Evolutionary conservation across 1,140 invertebrate species (phyloP).

Genomic region (Drosophila yakuba): DNA sequence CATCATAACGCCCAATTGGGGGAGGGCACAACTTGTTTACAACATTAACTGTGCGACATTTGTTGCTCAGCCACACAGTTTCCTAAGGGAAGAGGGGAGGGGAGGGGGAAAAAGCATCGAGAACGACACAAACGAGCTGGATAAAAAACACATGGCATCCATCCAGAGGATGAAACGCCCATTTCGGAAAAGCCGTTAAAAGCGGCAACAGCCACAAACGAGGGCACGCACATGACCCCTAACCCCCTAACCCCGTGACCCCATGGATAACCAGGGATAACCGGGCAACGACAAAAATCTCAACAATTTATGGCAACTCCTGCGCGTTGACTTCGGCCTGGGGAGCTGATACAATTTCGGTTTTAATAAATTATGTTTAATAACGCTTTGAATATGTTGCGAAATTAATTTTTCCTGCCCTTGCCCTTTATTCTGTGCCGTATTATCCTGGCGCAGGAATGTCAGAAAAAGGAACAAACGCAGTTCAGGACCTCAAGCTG

Average conservation of each 20-base stretch:
- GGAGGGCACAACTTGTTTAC: slow-evolving; percentile 69
- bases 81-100: no score
- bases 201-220: slow-evolving; percentile 44
- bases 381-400: slow-evolving; percentile 83
- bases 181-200: slow-evolving; percentile 63
- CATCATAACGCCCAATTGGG: slow-evolving; percentile 59
- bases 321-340: slow-evolving; percentile 7
- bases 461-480: slow-evolving; percentile 7
- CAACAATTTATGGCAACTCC: slow-evolving; percentile 67
- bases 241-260: slow-evolving; percentile 36
- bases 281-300: slow-evolving; percentile 55
- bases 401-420: slow-evolving; percentile 79
- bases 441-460: slow-evolving; percentile 28
- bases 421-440: slow-evolving; percentile 36
- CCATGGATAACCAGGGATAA: slow-evolving; percentile 31
- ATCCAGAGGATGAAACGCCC: slow-evolving; percentile 38
- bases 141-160: slow-evolving; percentile 35
- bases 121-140: slow-evolving; percentile 18
- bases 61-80: slow-evolving; percentile 60
- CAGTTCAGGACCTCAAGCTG: slow-evolving; percentile 1
- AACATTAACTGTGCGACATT: slow-evolving; percentile 82
- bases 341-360: slow-evolving; percentile 79
- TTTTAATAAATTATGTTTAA: slow-evolving; percentile 84
- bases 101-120: slow-evolving; percentile 10
- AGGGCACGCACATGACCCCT: slow-evolving; percentile 64